Percentiles rank a stretch among this genome's conserved stretches.
Evolutionary conservation across 2,888 invertebrate species (phyloP).

Genomic region (Epistrophella euchroma): DNA sequence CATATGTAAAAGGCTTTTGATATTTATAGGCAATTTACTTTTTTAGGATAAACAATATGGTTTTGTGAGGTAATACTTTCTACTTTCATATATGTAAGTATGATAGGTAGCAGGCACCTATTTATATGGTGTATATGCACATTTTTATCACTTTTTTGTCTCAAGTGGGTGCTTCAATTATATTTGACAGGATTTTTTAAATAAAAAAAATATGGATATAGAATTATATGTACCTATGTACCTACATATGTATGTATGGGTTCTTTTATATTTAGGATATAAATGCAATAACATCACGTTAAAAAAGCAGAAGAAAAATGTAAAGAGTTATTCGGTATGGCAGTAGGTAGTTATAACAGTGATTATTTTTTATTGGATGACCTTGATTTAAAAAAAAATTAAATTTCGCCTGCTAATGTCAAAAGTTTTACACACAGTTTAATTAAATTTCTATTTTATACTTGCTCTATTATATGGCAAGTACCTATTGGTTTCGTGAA

Average conservation of each 20-base stretch:
- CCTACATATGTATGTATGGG: too few relatives aligned
- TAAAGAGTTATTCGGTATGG: background rate
- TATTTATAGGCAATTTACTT: constrained; percentile 2
- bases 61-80: background rate
- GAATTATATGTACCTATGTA: too few relatives aligned
- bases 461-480: too few relatives aligned
- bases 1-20: constrained; percentile 24
- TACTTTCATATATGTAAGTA: too few relatives aligned
- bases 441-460: background rate
- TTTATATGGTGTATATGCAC: too few relatives aligned
- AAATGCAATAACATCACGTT: background rate
- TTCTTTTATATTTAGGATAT: too few relatives aligned
- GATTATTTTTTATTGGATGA: background rate
- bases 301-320: background rate
- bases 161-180: background rate
- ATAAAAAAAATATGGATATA: background rate
- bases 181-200: background rate
- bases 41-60: constrained; percentile 5
- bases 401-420: too few relatives aligned
- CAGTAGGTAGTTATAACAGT: too few relatives aligned
- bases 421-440: background rate
- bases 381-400: background rate
- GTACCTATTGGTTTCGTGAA: too few relatives aligned
- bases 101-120: too few relatives aligned
- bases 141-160: background rate